Conservation (phyloP, 2,113 vertebrate genomes). For the Candoia aspera region DNA sequence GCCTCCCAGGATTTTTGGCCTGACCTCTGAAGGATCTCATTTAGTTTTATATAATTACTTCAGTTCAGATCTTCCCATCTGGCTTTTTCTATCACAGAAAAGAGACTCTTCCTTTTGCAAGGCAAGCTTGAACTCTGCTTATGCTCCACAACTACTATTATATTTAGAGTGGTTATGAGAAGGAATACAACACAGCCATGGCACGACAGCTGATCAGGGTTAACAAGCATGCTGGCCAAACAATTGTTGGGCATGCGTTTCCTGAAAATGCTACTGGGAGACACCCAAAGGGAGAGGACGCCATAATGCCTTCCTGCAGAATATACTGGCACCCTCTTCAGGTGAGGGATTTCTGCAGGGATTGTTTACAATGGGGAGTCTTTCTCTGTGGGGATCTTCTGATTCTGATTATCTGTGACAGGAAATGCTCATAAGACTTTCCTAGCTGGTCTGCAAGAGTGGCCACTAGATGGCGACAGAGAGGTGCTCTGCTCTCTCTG, state of each 20-base stretch:
- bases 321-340: not conserved
- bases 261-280: not conserved
- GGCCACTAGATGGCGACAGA: not conserved
- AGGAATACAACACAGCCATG: not conserved
- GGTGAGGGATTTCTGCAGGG: not conserved
- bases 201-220: not conserved
- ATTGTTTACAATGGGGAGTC: not conserved
- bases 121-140: not conserved
- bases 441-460: not conserved
- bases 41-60: not conserved
- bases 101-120: not conserved
- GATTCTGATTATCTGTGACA: no score
- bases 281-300: not conserved
- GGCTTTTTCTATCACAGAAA: not conserved
- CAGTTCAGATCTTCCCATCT: not conserved
- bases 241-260: not conserved
- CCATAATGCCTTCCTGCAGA: not conserved
- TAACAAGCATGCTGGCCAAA: not conserved
- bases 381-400: not conserved
- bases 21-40: not conserved
- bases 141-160: not conserved
- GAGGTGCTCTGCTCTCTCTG: not conserved
- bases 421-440: not conserved
- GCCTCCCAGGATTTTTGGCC: not conserved
- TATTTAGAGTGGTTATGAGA: not conserved